Percentiles rank a stretch among this genome's conserved stretches.
phyloP scores from a whole-genome alignment of 2,113 vertebrate species.

The Oreochromis tanganicae region DNA sequence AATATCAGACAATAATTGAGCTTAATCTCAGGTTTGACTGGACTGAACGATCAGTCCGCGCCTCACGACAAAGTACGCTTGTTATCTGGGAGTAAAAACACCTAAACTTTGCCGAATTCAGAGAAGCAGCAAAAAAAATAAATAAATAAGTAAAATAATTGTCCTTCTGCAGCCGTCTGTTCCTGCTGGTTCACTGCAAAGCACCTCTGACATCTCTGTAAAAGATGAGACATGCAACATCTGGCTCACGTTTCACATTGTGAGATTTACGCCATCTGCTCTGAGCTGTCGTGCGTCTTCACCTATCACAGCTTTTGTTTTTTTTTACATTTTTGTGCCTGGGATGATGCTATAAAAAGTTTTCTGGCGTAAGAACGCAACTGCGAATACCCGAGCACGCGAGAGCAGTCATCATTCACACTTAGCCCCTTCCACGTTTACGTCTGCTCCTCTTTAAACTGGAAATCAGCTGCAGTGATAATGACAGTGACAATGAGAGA shows the following conservation, averaged over 20 bases:
- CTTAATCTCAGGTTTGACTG: neutral
- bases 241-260: neutral
- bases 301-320: neutral
- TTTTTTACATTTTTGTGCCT: neutral
- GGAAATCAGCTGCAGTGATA: conserved; percentile 20
- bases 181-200: neutral
- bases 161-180: neutral
- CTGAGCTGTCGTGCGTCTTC: neutral
- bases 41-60: neutral
- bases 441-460: conserved; percentile 2
- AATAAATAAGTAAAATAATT: neutral
- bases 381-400: neutral
- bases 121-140: neutral
- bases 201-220: conserved; percentile 6
- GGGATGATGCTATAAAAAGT: neutral
- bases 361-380: neutral
- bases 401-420: neutral
- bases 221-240: neutral
- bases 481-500: conserved; percentile 38
- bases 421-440: neutral
- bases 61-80: neutral
- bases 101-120: neutral
- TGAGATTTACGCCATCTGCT: neutral
- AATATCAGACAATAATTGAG: neutral
- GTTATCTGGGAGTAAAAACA: neutral